Evolutionary conservation across 2,888 invertebrate genomes (phyloP).

Genomic region (Molorchus minor): DNA sequence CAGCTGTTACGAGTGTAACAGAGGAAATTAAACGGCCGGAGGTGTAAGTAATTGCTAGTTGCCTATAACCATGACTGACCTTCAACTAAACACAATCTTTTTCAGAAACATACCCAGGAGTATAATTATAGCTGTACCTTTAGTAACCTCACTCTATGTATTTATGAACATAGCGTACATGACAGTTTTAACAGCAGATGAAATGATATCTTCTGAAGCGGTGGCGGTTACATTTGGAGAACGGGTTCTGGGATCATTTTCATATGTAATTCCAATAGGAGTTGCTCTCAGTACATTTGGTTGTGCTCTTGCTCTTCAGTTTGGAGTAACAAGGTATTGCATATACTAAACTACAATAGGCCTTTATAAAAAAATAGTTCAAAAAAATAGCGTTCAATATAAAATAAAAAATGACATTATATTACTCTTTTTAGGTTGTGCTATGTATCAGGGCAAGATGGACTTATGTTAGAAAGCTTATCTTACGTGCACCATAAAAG

Average conservation of each 20-base stretch:
- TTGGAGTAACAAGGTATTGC: conserved; percentile 73
- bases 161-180: conserved; percentile 89
- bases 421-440: conserved; percentile 69
- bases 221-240: conserved; percentile 82
- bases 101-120: conserved; percentile 81
- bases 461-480: conserved; percentile 81
- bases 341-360: neutral
- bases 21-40: conserved; percentile 80
- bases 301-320: conserved; percentile 80
- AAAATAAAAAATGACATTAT: neutral
- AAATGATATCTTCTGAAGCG: conserved; percentile 78
- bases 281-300: conserved; percentile 83
- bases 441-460: conserved; percentile 82
- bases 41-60: conserved; percentile 64
- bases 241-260: conserved; percentile 71
- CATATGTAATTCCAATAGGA: conserved; percentile 77
- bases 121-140: conserved; percentile 82
- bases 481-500: conserved; percentile 80
- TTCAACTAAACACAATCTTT: no score
- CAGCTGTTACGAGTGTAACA: conserved; percentile 77
- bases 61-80: neutral
- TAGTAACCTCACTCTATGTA: conserved; percentile 82
- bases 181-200: conserved; percentile 76
- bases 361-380: no score
- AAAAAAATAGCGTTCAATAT: neutral